Conservation (phyloP, 1,140 invertebrate species). For the Drosophila pseudoobscura region DNA sequence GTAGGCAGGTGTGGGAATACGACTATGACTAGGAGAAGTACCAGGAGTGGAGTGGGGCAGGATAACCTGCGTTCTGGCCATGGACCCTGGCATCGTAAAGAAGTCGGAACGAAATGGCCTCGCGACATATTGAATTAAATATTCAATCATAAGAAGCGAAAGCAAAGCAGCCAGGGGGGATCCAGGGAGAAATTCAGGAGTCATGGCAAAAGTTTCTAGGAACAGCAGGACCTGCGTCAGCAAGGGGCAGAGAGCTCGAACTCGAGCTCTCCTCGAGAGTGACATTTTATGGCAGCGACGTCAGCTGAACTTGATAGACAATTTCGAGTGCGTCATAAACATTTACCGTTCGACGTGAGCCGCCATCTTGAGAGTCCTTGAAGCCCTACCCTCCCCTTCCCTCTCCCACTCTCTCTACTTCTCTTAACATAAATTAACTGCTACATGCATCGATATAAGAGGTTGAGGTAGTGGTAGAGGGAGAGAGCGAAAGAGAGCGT, state of each 20-base stretch:
- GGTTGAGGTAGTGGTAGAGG: neutral
- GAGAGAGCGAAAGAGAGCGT: neutral
- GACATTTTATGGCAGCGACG: slow-evolving; percentile 71
- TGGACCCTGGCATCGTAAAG: slow-evolving; percentile 37
- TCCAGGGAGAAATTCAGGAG: no score
- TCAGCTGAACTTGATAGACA: slow-evolving; percentile 81
- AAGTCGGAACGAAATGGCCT: slow-evolving; percentile 49
- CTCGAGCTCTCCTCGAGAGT: slow-evolving; percentile 26
- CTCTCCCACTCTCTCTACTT: slow-evolving; percentile 10
- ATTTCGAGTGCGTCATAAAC: slow-evolving; percentile 79
- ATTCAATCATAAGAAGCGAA: slow-evolving; percentile 76
- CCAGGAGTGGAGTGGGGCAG: no score
- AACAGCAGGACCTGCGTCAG: slow-evolving; percentile 4
- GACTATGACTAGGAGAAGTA: neutral
- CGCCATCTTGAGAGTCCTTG: slow-evolving; percentile 8
- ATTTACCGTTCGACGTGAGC: slow-evolving; percentile 77
- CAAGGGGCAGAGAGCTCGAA: no score
- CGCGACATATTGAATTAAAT: slow-evolving; percentile 78
- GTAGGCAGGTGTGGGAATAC: neutral
- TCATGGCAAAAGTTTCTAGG: slow-evolving; percentile 37
- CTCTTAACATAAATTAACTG: slow-evolving; percentile 59
- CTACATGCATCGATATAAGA: slow-evolving; percentile 29
- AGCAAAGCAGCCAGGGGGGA: slow-evolving; percentile 19
- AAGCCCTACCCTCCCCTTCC: neutral
- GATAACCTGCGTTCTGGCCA: no score